phyloP scores from a whole-genome alignment of 1,140 invertebrate species.

The Lerema accius region DNA sequence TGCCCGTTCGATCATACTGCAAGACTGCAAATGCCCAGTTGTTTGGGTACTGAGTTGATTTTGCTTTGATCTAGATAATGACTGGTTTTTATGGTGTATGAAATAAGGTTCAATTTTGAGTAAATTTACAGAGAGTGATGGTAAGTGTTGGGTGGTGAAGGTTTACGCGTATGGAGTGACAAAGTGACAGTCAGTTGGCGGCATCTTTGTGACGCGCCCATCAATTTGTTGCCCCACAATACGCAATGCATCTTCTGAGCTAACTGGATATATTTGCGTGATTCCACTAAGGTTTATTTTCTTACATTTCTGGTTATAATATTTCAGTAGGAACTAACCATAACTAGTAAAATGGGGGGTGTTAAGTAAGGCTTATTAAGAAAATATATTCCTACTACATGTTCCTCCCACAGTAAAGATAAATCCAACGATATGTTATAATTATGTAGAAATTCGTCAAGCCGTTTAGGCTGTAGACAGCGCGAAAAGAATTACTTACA shows the following conservation, averaged over 20 bases:
- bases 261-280: slow-evolving; percentile 8
- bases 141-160: background rate
- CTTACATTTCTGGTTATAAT: no score
- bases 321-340: no score
- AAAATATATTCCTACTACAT: no score
- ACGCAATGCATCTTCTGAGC: slow-evolving; percentile 26
- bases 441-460: no score
- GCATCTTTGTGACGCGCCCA: slow-evolving; percentile 29
- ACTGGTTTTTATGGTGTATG: background rate
- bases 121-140: background rate
- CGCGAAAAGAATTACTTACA: no score
- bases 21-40: slow-evolving; percentile 24
- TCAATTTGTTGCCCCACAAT: slow-evolving; percentile 31
- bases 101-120: background rate
- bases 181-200: slow-evolving; percentile 24
- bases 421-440: no score
- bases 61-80: slow-evolving; percentile 12
- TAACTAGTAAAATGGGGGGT: no score
- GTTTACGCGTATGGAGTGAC: slow-evolving; percentile 31
- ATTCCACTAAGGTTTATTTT: slow-evolving; percentile 19
- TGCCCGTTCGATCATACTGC: slow-evolving; percentile 23
- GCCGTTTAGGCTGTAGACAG: no score
- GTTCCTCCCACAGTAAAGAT: no score
- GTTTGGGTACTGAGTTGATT: slow-evolving; percentile 14
- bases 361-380: no score